These are phyloP conservation scores for Diarsia dahlii DNA, from an alignment of 2,888 invertebrate genomes.

Conservation along the genomic window DNA sequence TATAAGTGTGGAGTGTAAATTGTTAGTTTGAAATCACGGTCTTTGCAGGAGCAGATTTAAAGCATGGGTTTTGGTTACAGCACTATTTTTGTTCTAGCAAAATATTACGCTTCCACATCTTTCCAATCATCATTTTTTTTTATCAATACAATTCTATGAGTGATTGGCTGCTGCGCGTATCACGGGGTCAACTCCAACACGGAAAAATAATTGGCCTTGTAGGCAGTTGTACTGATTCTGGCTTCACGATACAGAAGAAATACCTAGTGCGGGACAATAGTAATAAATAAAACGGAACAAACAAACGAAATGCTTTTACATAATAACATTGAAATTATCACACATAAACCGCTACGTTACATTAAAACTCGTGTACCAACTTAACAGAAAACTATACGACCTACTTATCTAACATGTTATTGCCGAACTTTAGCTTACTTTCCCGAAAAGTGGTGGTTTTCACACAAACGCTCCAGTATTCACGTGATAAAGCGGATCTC, in stretches of 20 bases:
- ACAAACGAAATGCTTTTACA: not conserved
- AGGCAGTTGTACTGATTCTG: too few relatives aligned
- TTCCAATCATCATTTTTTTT: not conserved
- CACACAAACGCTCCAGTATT: conserved; percentile 34
- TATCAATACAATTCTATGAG: too few relatives aligned
- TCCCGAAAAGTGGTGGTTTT: not conserved
- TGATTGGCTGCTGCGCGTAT: too few relatives aligned
- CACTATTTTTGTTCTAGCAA: too few relatives aligned
- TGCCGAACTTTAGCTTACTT: conserved; percentile 23
- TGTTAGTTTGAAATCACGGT: conserved; percentile 10
- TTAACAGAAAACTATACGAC: not conserved
- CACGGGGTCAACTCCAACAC: too few relatives aligned
- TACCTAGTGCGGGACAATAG: too few relatives aligned
- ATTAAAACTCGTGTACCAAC: not conserved
- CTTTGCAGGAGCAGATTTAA: not conserved
- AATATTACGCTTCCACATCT: not conserved
- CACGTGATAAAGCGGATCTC: conserved; percentile 47
- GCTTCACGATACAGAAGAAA: too few relatives aligned
- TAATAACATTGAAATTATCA: not conserved
- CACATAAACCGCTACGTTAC: not conserved
- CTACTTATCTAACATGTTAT: conserved; percentile 3
- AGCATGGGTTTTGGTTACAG: not conserved
- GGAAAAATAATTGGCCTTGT: too few relatives aligned
- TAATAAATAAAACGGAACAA: too few relatives aligned
- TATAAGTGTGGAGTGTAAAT: conserved; percentile 36